Evolutionary conservation across 2,797 vertebrate genomes (phyloP), one percentile per base, ranked within the genome.

Genomic region (Rallus crepitans): DNA sequence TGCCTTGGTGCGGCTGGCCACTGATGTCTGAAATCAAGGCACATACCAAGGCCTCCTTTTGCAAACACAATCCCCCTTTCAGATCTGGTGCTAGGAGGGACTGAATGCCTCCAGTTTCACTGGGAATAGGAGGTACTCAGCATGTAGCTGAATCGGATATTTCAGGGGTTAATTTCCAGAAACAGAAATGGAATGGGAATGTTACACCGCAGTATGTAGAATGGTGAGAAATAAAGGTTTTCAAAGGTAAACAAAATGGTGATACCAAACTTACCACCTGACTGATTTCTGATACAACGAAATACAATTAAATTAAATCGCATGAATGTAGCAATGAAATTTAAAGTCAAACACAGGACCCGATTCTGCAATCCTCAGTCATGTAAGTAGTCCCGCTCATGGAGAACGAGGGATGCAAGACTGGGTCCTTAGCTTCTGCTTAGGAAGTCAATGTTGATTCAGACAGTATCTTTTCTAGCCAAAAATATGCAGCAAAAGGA

Each of bases 401-500:
- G 1, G 2, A 87, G 89, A 78, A 78, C 64, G 89, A 90, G 87
- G 78, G 87, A 95, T 63, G 82, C 92, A 95, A 96, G 79, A 91
- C 5, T 80, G 91, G 88, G 93, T 94, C 93, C 95, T 95, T 87
- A 82, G 90, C 96, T 97, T 97, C 97, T 94, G 94, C 97, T 96
- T 97, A 82, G 45, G 97, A 97, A 97, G 97, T 96, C 97, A 94
- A 16, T 96, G 97, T 97, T 96, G 97, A 97, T 96, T 97, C 97
- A 96, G 94, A 97, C 95, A 97, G 98, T 96, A 97, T 97, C 97
- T 97, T 97, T 91, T 92, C 92, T 95, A 97, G 98, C 98, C 97
- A 97, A 96, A 97, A 97, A 96, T 95, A 96, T 90, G 96, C 97
- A 97, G 97, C 97, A 95, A 97, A 97, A 97, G 96, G 97, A 97